Percentiles rank a stretch among this genome's conserved stretches.
Evolutionary conservation across 2,888 invertebrate genomes (phyloP).

Genomic region (Imbricaverruca yamaguchii): DNA sequence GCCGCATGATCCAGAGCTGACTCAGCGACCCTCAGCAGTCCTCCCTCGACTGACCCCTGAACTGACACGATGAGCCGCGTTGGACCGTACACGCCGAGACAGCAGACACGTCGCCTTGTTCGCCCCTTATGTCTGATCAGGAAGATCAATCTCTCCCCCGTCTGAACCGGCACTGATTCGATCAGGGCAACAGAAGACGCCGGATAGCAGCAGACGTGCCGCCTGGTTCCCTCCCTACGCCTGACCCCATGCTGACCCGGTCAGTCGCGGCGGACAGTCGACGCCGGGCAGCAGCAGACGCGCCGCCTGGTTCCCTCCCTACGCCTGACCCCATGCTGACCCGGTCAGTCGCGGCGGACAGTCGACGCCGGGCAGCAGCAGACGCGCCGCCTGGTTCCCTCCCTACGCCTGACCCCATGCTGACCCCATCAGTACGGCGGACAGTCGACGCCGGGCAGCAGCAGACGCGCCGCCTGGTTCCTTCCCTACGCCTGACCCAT

Average conservation of each 20-base stretch:
- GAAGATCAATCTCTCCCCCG: no score
- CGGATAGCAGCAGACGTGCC: no score
- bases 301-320: no score
- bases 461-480: slow-evolving; percentile 73
- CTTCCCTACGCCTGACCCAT: no score
- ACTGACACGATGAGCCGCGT: slow-evolving; percentile 60
- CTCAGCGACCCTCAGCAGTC: no score
- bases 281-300: background rate
- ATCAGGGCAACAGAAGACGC: no score
- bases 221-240: no score
- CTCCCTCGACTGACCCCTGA: background rate
- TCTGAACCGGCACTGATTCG: no score
- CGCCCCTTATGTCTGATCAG: no score
- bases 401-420: no score
- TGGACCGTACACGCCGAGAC: slow-evolving; percentile 80
- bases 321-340: slow-evolving; percentile 38
- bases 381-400: slow-evolving; percentile 74
- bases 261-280: background rate
- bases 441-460: slow-evolving; percentile 82
- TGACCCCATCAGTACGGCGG: no score
- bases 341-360: slow-evolving; percentile 72
- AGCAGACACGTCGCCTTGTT: slow-evolving; percentile 78
- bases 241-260: background rate
- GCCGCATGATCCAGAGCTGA: no score
- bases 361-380: slow-evolving; percentile 79